Conservation (phyloP, 2,888 invertebrate species). For the Cybosia mesomella region DNA sequence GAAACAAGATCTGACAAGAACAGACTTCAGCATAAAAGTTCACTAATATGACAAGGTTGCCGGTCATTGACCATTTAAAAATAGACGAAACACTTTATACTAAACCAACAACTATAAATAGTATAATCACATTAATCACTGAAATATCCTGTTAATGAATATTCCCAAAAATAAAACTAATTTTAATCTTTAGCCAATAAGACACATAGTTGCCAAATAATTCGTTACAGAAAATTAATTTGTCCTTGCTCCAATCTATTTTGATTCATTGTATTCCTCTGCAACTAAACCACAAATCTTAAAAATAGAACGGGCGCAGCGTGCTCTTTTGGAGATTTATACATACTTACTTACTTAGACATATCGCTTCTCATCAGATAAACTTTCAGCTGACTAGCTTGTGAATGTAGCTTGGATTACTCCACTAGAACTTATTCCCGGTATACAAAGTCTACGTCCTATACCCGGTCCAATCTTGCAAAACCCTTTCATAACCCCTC, state of each 20-base stretch:
- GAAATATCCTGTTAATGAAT: neutral
- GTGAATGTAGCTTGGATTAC: too few relatives aligned
- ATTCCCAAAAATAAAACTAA: neutral
- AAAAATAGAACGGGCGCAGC: conserved; percentile 3
- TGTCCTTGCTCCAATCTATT: neutral
- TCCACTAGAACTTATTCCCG: neutral
- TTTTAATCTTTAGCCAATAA: neutral
- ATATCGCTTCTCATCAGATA: too few relatives aligned
- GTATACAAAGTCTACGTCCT: neutral
- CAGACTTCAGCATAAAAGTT: neutral
- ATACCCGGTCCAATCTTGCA: neutral
- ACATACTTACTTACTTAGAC: too few relatives aligned
- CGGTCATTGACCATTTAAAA: neutral
- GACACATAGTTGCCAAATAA: neutral
- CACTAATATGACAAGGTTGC: neutral
- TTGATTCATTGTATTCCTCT: neutral
- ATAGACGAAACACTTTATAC: neutral
- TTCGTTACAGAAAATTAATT: neutral
- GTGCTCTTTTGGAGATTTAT: neutral
- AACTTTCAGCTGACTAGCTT: too few relatives aligned
- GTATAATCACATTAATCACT: too few relatives aligned
- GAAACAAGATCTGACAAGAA: neutral
- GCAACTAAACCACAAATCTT: neutral
- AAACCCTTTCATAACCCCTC: too few relatives aligned
- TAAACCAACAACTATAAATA: neutral